A percentile compares a stretch with the other conserved stretches of the same genome.
Conservation (phyloP, 2,113 vertebrate species). For the Apaloderma vittatum region DNA sequence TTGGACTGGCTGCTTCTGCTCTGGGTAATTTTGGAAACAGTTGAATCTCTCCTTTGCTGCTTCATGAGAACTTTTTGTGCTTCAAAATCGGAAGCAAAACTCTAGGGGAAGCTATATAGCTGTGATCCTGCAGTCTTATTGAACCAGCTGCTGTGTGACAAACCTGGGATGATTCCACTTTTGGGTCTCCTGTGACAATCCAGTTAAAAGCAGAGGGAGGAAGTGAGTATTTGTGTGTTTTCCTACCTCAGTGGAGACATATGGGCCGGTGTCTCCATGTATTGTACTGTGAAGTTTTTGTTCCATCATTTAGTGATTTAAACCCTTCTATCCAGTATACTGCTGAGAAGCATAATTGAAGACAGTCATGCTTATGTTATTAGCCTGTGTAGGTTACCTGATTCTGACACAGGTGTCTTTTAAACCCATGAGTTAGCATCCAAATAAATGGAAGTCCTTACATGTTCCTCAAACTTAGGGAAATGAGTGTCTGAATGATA, state of each 20-base stretch:
- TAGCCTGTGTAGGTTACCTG: background rate
- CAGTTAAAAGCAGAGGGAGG: background rate
- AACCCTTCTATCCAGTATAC: background rate
- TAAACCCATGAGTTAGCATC: background rate
- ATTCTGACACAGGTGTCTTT: background rate
- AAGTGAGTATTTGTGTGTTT: background rate
- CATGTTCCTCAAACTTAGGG: background rate
- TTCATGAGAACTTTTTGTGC: background rate
- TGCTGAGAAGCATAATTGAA: background rate
- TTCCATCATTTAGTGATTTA: background rate
- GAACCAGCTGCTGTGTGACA: background rate
- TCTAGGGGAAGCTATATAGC: background rate
- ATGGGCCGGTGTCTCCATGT: fast-evolving
- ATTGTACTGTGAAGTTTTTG: background rate
- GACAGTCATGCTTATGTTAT: background rate
- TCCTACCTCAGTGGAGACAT: background rate
- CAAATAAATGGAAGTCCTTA: background rate
- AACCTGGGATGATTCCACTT: background rate
- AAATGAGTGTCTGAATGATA: background rate
- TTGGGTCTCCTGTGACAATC: background rate
- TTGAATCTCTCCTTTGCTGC: background rate
- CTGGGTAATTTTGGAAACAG: background rate
- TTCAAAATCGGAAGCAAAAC: background rate
- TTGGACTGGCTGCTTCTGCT: background rate
- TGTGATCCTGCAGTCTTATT: background rate